Base-by-base conservation (phyloP, 2,888 invertebrate genomes). In the Yponomeuta malinellus region DNA sequence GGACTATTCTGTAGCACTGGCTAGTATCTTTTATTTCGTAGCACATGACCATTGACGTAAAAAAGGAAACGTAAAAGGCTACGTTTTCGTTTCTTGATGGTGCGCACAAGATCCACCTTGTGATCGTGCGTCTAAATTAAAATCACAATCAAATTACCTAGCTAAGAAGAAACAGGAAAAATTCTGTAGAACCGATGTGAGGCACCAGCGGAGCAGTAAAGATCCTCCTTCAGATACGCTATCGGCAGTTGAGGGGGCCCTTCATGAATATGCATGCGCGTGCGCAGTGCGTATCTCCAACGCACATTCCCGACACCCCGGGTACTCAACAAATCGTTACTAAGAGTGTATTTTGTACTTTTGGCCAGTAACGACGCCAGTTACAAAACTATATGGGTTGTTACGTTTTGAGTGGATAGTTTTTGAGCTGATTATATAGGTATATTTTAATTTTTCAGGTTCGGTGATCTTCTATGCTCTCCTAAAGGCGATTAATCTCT, bases 191-290 rank as follows among this genome's bases (percentile, higher is more conserved):
- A 59, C 15, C 52, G 52, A 59, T 15, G 52, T 8, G 5, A 59
- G 52, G 52, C 52, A 59, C 69, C 59, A 69, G 59, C 23, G 12
- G 31, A 52, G 31, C 31, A 31, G 31, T 59, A 52, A 69, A 69
- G 52, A 48, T 48, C 31, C 29, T 31, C 48, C 8, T 31, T n/a
- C 10, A 48, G 48, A 52, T 48, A 59, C 69, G 68, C 69, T 15
- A 59, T 12, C 15, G 12, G 52, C 15, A 4, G 43, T 67, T 31
- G 70, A 73, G 73, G 73, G 76, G 73, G 74, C 74, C 73, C 75
- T 74, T 75, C 77, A 79, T 80, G 77, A 76, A 80, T 79, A 80
- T 74, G 73, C 74, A 78, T 78, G 76, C 75, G 75, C 70, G 37
- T 69, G 71, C 75, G 76, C 74, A 72, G 29, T 31, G 65, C 65